A percentile compares a stretch with the other conserved stretches of the same genome.
Evolutionary conservation across 2,113 vertebrate species (phyloP).

Genomic region (Sapayoa aenigma): DNA sequence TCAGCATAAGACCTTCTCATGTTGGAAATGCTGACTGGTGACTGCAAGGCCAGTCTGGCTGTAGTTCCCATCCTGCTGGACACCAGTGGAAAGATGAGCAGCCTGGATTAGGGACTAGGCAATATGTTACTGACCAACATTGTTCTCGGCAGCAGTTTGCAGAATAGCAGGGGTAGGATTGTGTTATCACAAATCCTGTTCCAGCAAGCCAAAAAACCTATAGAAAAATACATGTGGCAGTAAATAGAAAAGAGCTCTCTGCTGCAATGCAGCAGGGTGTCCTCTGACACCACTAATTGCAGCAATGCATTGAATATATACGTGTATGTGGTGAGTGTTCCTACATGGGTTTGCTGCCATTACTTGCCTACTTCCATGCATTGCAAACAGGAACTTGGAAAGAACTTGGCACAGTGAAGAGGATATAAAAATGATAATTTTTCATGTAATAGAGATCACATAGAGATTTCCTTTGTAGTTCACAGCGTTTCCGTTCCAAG

Average conservation of each 20-base stretch:
- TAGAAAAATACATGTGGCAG: neutral
- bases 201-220: constrained; percentile 14
- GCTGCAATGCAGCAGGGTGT: constrained; percentile 42
- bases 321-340: constrained; percentile 27
- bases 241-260: neutral
- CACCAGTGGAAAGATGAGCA: rapidly evolving
- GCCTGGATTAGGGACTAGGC: neutral
- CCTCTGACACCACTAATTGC: constrained; percentile 57
- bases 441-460: constrained; percentile 52
- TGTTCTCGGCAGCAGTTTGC: neutral
- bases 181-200: neutral
- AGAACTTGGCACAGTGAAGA: constrained; percentile 38
- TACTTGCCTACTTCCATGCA: constrained; percentile 54
- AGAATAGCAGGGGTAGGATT: neutral
- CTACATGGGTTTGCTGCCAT: constrained; percentile 27
- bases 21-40: neutral
- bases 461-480: constrained; percentile 68
- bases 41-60: neutral
- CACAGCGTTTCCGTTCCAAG: constrained; percentile 37
- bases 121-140: neutral
- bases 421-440: constrained; percentile 66
- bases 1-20: neutral
- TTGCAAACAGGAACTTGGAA: constrained; percentile 52
- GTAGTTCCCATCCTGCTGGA: neutral
- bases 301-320: constrained; percentile 14